Evolutionary conservation across 2,797 vertebrate species (phyloP), one percentile per base, ranked within the genome.

Genomic region (Sciurus carolinensis): DNA sequence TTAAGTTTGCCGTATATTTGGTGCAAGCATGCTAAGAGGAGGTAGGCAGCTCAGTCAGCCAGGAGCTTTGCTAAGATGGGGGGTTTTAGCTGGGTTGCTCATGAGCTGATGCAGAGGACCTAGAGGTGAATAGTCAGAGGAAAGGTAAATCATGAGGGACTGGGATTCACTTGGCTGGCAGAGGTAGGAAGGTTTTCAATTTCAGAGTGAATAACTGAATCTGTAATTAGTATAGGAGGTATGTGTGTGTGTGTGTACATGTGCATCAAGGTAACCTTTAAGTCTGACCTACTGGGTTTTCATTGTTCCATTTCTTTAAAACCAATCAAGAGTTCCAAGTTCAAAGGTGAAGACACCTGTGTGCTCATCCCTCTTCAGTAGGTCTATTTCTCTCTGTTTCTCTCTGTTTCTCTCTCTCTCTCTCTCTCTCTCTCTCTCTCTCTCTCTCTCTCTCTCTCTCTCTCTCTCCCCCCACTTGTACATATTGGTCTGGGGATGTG

Each of bases 171-270:
- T 84, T 76, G 72, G 59, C 47, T 79, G 54, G 62, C 42, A 85
- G 85, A 17, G 14, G 10, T 82, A 71, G 76, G 54, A 89, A n/a
- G 26, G 39, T 92, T 86, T 97, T 72, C 81, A 71, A 24, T 87
- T 80, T 75, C 81, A 95, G 64, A 20, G 33, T 71, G n/a, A 76
- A 82, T 72, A 95, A 72, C 85, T 64, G 76, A 93, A 36, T 87
- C 72, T 72, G 76, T 6, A 62, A 8, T 50, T 67, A 67, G 85
- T 4, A 1, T 20, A 39, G 26, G 26, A 83, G 39, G 7, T 44
- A 28, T 75, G 69, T 59, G 8, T 47, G 7, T 44, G 64, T 59
- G 7, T 47, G 7, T 44, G 6, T 75, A 33, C 42, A 14, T 76
- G 28, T 90, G n/a, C 52, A 69, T 87, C 39, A 75, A 62, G 44